Percentiles rank a stretch among this genome's conserved stretches.
Conservation (phyloP, 1,140 invertebrate species). For the Nasonia longicornis region DNA sequence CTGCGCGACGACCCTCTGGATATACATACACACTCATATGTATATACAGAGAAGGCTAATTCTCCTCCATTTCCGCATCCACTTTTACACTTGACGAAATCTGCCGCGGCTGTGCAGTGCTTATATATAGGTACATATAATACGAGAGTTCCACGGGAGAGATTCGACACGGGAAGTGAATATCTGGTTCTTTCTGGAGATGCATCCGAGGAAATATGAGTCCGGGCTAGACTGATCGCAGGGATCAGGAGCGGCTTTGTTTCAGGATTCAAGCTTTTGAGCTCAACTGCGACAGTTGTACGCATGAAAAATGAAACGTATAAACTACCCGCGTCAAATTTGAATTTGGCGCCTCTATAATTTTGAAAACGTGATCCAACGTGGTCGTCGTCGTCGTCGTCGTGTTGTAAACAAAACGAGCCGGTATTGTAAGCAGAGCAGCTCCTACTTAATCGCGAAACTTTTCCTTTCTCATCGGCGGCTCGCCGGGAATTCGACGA, state of each 20-base stretch:
- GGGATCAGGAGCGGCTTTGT: too few species aligned
- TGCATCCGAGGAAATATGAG: background rate
- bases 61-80: conserved; percentile 22
- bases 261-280: too few species aligned
- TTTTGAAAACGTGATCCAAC: too few species aligned
- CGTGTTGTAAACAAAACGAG: too few species aligned
- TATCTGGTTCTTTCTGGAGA: conserved; percentile 22
- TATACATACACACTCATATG: too few species aligned
- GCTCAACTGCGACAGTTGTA: too few species aligned
- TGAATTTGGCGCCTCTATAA: background rate
- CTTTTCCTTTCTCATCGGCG: background rate
- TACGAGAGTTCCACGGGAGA: background rate
- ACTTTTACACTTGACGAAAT: conserved; percentile 31
- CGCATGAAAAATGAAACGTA: background rate
- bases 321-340: background rate
- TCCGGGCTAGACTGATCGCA: too few species aligned
- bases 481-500: background rate
- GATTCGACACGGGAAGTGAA: too few species aligned
- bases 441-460: background rate
- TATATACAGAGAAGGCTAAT: background rate
- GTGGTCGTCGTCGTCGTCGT: too few species aligned
- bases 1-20: background rate
- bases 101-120: background rate
- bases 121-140: background rate
- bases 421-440: background rate